Percentiles rank a stretch among this genome's conserved stretches.
phyloP scores from a whole-genome alignment of 2,797 vertebrate species.

The Iguana delicatissima region DNA sequence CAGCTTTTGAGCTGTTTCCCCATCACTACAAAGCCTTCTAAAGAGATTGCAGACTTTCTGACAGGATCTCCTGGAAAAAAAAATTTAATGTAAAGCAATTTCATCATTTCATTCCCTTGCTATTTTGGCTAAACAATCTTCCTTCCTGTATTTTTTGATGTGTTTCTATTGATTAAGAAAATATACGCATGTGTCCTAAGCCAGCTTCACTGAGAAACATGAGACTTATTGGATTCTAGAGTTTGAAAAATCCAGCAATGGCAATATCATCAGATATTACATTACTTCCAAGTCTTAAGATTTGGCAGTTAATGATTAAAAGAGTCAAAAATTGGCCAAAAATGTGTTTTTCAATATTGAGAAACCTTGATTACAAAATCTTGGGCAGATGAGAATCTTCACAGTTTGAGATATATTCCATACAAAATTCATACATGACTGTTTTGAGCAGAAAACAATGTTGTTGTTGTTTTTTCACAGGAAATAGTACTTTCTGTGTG shows the following conservation, averaged over 20 bases:
- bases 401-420: no score
- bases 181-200: conserved; percentile 41
- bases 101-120: conserved; percentile 39
- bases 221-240: conserved; percentile 8
- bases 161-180: conserved; percentile 44
- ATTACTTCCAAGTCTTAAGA: background rate
- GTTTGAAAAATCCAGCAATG: background rate
- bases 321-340: no score
- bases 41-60: background rate
- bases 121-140: conserved; percentile 36
- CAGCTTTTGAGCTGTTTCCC: conserved; percentile 8
- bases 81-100: background rate
- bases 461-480: no score
- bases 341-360: no score
- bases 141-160: conserved; percentile 34
- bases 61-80: conserved; percentile 25
- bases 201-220: conserved; percentile 34
- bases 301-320: no score
- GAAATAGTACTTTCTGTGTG: no score
- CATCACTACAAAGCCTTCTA: conserved; percentile 14
- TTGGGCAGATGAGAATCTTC: no score
- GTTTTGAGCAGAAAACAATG: no score
- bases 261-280: background rate
- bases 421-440: no score
- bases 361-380: no score